These are phyloP conservation scores for Aegotheles bennettii DNA, from an alignment of 2,113 vertebrate genomes.

Conservation along the genomic window DNA sequence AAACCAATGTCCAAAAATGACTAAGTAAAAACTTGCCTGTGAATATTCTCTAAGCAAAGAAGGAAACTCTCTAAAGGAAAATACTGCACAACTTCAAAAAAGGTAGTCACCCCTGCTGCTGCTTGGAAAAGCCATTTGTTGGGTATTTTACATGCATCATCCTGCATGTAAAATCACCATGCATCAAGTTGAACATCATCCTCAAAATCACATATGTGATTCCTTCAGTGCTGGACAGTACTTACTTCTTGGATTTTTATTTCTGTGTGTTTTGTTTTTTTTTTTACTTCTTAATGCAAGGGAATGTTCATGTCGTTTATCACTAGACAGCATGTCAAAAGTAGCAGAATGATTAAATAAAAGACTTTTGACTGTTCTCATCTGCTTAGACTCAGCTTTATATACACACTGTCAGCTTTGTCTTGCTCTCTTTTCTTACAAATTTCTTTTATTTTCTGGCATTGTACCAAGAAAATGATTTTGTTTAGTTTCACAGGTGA, in stretches of 20 bases:
- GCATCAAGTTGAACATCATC: background rate
- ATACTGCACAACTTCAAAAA: accelerated
- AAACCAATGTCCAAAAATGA: background rate
- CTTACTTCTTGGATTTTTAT: background rate
- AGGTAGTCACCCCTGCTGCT: background rate
- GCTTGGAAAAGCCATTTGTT: background rate
- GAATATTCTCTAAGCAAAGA: background rate
- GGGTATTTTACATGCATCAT: background rate
- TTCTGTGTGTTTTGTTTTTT: background rate
- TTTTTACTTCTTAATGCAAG: background rate
- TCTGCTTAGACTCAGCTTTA: slow-evolving; percentile 47
- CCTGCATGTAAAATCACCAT: too few species aligned
- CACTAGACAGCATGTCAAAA: slow-evolving; percentile 28
- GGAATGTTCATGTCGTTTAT: slow-evolving; percentile 7
- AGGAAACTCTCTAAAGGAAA: background rate
- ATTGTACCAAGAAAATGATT: background rate
- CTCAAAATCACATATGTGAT: background rate
- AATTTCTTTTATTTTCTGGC: slow-evolving; percentile 4
- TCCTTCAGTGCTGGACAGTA: background rate
- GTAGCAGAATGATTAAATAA: slow-evolving; percentile 34
- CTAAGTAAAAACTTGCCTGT: background rate
- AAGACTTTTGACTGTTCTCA: slow-evolving; percentile 26
- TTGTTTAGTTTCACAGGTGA: slow-evolving; percentile 30
- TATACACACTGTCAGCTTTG: slow-evolving; percentile 3
- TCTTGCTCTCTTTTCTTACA: background rate